Evolutionary conservation across 2,888 invertebrate genomes (phyloP), one percentile per base, ranked within the genome.

Genomic region (Drosophila picticornis): DNA sequence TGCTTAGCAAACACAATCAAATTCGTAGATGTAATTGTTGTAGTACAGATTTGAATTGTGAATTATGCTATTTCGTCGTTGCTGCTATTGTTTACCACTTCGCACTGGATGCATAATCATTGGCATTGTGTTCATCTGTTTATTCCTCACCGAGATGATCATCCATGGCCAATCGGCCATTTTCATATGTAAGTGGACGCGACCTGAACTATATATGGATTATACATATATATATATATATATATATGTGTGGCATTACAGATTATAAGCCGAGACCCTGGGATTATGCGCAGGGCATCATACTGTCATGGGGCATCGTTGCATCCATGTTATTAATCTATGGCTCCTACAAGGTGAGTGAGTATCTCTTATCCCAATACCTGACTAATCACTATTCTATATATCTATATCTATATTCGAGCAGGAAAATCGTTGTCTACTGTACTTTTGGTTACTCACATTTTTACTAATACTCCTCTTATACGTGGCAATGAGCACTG

Each of bases 271-370:
- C 4, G 1, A 40, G 2, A 1, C 0, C 1, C 1, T 79, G 80
- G 84, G 58, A 60, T 46, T 5, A 59, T n/a, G 4, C 76, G 9
- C 67, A 80, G 56, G 48, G 60, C 0, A 1, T 16, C 0, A 38
- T 79, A 19, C 11, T 87, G 46, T 9, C 43, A 3, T 2, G 25
- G 1, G 85, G 85, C 10, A 71, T 81, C 2, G 11, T 74, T 27
- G 13, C 62, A 11, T 83, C 83, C 1, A 0, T 75, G 5, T 10
- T 85, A 13, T 56, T 85, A 4, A 40, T 78, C 10, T 69, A 63
- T 61, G 88, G 76, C 0, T 46, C 79, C 2, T 55, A 40, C 16
- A 74, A 61, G 73, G 84, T 85, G 55, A 66, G 67, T 10, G n/a
- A 11, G 16, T 4, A 32, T 19, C 48, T 25, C 16, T 4, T 16